Base-by-base conservation (phyloP, 2,797 vertebrate genomes). In the Tapirus indicus region DNA sequence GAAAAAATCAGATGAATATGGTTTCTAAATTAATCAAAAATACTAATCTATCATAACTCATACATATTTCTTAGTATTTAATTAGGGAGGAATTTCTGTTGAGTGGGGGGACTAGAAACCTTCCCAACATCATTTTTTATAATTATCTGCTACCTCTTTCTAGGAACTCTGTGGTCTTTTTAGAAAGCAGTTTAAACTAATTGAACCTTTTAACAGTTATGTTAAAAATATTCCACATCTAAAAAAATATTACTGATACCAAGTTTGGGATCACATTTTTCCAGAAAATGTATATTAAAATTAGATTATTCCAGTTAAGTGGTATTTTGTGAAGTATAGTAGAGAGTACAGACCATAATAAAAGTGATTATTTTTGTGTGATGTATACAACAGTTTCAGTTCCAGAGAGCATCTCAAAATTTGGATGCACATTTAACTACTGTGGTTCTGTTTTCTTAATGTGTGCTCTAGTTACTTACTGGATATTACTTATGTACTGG, bases 101-200 rank as follows among this genome's bases (percentile, higher is more conserved):
- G 4, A 27, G 66, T 38, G 44, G 56, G 79, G 32, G 29, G 38
- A 13, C 8, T 35, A 52, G 49, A 35, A 64, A 54, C n/a, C 52
- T 91, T 87, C 41, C 47, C 68, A n/a, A 27, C 54, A 44, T 71
- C 47, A 52, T n/a, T 83, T 87, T 82, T 72, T 13, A 27, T 58
- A 32, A 71, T 72, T 74, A 93, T 3, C 23, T n/a, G n/a, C 25
- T n/a, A 1, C 69, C 13, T 38, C 58, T 44, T 56, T 18, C 21
- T 13, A 68, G 3, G 41, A 41, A 38, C 80, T 52, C 23, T 23
- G 5, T 62, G 60, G n/a, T 74, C 54, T 92, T 74, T 14, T 93
- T 60, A 95, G 44, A 88, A 94, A 77, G 79, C n/a, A 78, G 49
- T 88, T 88, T 80, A 75, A 95, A 32, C 20, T 64, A 32, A 49